Base-by-base conservation (phyloP, 2,797 vertebrate genomes). In the Hydrocynus forskahlii region DNA sequence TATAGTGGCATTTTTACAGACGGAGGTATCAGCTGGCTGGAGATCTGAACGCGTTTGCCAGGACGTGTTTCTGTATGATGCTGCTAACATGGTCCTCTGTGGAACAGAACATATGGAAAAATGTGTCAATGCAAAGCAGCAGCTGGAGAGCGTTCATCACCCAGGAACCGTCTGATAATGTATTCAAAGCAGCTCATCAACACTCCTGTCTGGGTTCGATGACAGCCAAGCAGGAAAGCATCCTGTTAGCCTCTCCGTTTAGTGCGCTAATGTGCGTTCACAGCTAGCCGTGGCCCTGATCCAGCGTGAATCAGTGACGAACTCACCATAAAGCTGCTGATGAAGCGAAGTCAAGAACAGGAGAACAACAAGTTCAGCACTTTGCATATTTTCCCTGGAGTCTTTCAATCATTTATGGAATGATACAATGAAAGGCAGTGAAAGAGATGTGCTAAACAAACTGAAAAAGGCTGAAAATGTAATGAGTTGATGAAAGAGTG, bases 151-250 rank as follows among this genome's bases (percentile, higher is more conserved):
- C n/a, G 64, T 67, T 67, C n/a, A 67, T 43, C 40, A 67, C 64
- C 64, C 35, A 12, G 35, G 43, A 75, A 5, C 54, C 14, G 17
- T 17, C 16, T 14, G 72, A 75, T 75, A 69, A 68, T 66, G 59
- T 43, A 52, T 45, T 66, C 60, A 74, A 43, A 93, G 91, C 90
- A 92, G 90, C 92, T 91, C 88, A 91, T 93, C 86, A 78, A 86
- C 81, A 84, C 84, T 88, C 88, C 88, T 89, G 91, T 91, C 88
- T 88, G 74, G 83, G 87, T 86, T 86, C 87, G 23, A 45, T 43
- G 16, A 29, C 55, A 64, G 45, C 4, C 7, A 5, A 35, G 5
- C 25, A 64, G 25, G 16, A 64, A 64, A 35, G 62, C 12, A 64
- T 64, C 25, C 35, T 35, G 25, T 64, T 35, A 64, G 62, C 62